Conservation (phyloP, 2,113 vertebrate species). For the Mionectes macconnelli region DNA sequence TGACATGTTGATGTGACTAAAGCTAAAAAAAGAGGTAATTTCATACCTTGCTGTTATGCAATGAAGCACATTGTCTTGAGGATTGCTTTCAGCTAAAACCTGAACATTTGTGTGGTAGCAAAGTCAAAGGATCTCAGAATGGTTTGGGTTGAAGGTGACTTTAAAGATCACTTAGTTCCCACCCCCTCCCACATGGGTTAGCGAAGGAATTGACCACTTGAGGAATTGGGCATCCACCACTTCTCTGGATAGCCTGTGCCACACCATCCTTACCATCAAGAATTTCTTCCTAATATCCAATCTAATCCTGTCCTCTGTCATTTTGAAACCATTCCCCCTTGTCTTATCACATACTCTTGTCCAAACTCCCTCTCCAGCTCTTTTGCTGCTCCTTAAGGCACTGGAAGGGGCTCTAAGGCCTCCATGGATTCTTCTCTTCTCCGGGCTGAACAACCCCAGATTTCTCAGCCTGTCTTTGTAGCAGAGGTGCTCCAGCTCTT, state of each 20-base stretch:
- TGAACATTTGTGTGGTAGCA: background rate
- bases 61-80: background rate
- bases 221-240: background rate
- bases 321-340: background rate
- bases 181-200: rapidly evolving
- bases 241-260: background rate
- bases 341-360: background rate
- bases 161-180: background rate
- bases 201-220: background rate
- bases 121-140: background rate
- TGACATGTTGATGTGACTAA: background rate
- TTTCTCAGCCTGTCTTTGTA: background rate
- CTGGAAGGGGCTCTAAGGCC: background rate
- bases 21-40: background rate
- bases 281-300: background rate
- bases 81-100: background rate
- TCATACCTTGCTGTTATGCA: background rate
- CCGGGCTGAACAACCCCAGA: background rate
- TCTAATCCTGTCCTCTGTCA: background rate
- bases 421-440: background rate
- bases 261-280: background rate
- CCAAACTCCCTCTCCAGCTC: background rate
- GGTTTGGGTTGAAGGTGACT: background rate
- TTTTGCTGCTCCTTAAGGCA: background rate
- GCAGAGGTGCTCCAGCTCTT: background rate